Conservation (phyloP, 2,797 vertebrate genomes). For the Cyclura pinguis region DNA sequence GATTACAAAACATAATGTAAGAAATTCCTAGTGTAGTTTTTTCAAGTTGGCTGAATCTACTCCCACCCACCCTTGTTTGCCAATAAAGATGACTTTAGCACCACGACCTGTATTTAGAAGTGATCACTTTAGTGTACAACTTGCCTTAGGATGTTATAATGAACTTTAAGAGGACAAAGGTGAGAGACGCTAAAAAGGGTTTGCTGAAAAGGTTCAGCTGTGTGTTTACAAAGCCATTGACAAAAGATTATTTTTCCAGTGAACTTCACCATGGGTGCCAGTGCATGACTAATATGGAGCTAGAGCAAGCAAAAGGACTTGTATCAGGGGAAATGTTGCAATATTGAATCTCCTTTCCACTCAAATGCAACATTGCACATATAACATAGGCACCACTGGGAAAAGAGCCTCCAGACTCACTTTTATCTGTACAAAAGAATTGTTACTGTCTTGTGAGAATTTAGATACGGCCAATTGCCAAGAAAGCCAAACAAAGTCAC, state of each 20-base stretch:
- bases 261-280: conserved; percentile 30
- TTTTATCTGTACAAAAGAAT: conserved; percentile 1
- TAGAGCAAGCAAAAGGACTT: conserved; percentile 42
- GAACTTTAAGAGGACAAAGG: conserved; percentile 41
- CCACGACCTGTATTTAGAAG: conserved; percentile 17
- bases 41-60: not conserved
- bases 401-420: conserved; percentile 18
- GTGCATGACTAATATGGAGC: conserved; percentile 46
- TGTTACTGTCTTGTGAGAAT: not conserved
- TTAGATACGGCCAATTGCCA: not conserved
- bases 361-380: conserved; percentile 32
- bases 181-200: conserved; percentile 17
- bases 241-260: conserved; percentile 41
- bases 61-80: not conserved
- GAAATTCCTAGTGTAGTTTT: not conserved
- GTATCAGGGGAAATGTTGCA: conserved; percentile 26
- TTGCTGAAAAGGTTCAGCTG: conserved; percentile 17
- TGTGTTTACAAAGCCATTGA: conserved; percentile 43
- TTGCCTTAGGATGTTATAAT: conserved; percentile 35
- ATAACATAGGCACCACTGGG: not conserved
- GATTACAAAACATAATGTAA: not conserved
- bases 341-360: conserved; percentile 24
- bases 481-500: not conserved
- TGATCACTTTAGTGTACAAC: conserved; percentile 19
- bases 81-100: conserved; percentile 14